Conservation (phyloP, 2,113 vertebrate species). For the Anthoscopus minutus region DNA sequence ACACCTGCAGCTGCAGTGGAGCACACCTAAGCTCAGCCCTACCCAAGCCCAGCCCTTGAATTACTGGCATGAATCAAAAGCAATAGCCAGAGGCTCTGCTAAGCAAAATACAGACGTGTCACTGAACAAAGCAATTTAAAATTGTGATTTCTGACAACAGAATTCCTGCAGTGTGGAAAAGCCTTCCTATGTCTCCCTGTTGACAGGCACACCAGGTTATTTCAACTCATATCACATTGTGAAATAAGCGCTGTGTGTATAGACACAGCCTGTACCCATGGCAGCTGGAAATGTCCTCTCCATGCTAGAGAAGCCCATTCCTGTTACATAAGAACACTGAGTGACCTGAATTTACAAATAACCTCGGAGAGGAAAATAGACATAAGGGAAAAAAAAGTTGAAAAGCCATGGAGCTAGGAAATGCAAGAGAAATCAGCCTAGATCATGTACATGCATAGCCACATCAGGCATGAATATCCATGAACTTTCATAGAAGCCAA, state of each 20-base stretch:
- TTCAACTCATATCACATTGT: not conserved
- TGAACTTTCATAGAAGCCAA: accelerated
- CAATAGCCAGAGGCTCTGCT: not conserved
- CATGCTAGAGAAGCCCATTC: not conserved
- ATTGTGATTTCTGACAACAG: not conserved
- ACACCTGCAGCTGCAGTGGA: not conserved
- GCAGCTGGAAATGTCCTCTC: not conserved
- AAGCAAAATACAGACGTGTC: not conserved
- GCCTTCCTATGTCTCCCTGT: not conserved
- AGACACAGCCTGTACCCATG: not conserved
- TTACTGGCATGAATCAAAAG: not conserved
- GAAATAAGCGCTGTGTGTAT: not conserved
- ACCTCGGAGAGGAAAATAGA: not conserved
- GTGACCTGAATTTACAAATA: constrained; percentile 20
- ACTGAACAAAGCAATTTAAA: not conserved
- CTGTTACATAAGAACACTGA: not conserved
- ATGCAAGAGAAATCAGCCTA: not conserved
- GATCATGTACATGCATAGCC: not conserved
- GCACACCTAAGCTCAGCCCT: not conserved
- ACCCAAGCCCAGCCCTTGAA: not conserved
- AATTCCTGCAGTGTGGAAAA: not conserved
- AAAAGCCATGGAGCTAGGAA: not conserved
- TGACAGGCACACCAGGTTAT: not conserved
- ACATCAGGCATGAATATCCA: accelerated
- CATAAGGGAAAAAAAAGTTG: not conserved